Conservation (phyloP, 1,140 invertebrate genomes). For the Eubasilissa regina region DNA sequence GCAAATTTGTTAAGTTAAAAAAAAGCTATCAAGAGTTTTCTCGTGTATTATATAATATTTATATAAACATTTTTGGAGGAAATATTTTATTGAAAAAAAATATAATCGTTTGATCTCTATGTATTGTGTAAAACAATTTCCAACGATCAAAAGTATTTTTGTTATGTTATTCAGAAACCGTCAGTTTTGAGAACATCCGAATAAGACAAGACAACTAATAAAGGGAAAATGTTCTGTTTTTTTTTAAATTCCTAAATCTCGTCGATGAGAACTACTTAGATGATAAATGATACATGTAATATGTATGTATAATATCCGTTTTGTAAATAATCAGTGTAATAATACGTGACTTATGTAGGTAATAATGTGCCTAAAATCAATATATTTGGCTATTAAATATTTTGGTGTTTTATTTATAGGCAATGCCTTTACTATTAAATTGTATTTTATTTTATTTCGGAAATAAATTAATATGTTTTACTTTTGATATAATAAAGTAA, state of each 20-base stretch:
- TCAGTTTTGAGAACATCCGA: too few relatives aligned
- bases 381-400: conserved; percentile 34
- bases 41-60: too few relatives aligned
- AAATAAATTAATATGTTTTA: conserved; percentile 46
- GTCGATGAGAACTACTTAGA: neutral
- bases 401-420: conserved; percentile 55
- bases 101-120: too few relatives aligned
- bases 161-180: too few relatives aligned
- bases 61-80: too few relatives aligned
- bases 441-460: conserved; percentile 56
- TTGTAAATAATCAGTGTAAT: conserved; percentile 19
- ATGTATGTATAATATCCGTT: conserved; percentile 1
- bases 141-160: too few relatives aligned
- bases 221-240: neutral
- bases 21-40: too few relatives aligned
- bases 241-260: neutral
- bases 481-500: conserved; percentile 57
- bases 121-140: too few relatives aligned
- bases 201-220: too few relatives aligned
- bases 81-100: too few relatives aligned
- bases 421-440: conserved; percentile 50
- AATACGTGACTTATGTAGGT: neutral
- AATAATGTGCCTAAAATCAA: conserved; percentile 7
- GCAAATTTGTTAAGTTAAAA: too few relatives aligned
- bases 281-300: neutral